phyloP scores from a whole-genome alignment of 2,888 invertebrate species.

The Oscheius onirici region DNA sequence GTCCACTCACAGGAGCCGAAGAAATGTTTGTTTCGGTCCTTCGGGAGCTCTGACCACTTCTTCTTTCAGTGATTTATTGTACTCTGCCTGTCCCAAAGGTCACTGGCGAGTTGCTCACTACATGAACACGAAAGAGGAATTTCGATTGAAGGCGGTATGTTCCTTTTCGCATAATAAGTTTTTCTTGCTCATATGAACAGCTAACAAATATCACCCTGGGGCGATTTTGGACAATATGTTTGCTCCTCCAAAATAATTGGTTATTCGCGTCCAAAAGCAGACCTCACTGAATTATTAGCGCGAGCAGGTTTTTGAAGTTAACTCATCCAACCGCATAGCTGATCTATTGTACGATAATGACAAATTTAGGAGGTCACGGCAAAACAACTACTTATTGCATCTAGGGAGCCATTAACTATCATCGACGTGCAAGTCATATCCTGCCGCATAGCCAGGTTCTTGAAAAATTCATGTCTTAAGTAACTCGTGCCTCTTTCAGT shows the following conservation, averaged over 20 bases:
- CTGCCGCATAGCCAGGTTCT: slow-evolving; percentile 29
- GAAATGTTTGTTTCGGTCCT: slow-evolving; percentile 48
- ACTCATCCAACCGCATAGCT: neutral
- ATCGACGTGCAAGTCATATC: slow-evolving; percentile 54
- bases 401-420: slow-evolving; percentile 40
- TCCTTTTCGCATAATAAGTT: too few relatives aligned
- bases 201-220: slow-evolving; percentile 12
- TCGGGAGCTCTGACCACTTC: neutral
- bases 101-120: slow-evolving; percentile 55
- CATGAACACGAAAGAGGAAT: slow-evolving; percentile 50
- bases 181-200: too few relatives aligned
- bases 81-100: slow-evolving; percentile 46
- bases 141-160: slow-evolving; percentile 47
- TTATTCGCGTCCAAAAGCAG: slow-evolving; percentile 22
- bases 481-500: slow-evolving; percentile 1
- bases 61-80: slow-evolving; percentile 48
- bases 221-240: slow-evolving; percentile 4
- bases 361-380: slow-evolving; percentile 43
- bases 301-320: slow-evolving; percentile 16
- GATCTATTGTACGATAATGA: neutral
- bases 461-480: neutral
- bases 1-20: slow-evolving; percentile 53
- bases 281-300: slow-evolving; percentile 16
- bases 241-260: slow-evolving; percentile 18
- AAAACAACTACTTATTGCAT: slow-evolving; percentile 42